Evolutionary conservation across 1,140 invertebrate species (phyloP), one percentile per base, ranked within the genome.

Genomic region (Sinella curviseta): DNA sequence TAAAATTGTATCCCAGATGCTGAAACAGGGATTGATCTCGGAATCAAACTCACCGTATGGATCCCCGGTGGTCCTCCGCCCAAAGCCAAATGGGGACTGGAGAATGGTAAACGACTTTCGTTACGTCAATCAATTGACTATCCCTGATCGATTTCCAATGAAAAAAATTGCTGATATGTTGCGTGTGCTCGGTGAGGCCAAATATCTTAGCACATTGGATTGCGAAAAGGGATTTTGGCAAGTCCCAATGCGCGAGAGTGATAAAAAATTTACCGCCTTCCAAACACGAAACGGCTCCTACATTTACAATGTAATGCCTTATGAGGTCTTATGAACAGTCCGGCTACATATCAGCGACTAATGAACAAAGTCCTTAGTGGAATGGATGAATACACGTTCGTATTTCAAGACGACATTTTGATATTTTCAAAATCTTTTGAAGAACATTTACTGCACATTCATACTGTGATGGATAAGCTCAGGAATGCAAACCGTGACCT

Each of bases 301-400:
- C 60, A 85, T 86, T 77, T 89, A 87, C 75, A 57, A 81, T 3
- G 60, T 86, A 65, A 87, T 88, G 86, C 86, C 87, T n/a, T n/a
- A 0, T 88, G 87, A 80, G 87, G 88, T 0, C 76, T 88, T 0
- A 85, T 85, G 73, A 87, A 87, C 65, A 86, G 86, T 0, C 86
- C 88, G 1, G 84, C 85, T 1, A 30, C 33, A 31, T 57, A 12
- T 17, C 36, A 60, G 24, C 55, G 75, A 12, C n/a, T 57, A 14
- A 57, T 77, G 75, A 31, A 60, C 39, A 48, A 48, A 17, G 39
- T 48, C 4, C 39, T 48, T 30, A 77, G 39, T n/a, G 16, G 4
- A 1, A 35, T 77, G 28, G 54, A 3, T 30, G 26, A 57, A 16
- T 26, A 57, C 12, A 1, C 30, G 4, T 77, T 30, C 35, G 48